Conservation (phyloP, 2,113 vertebrate genomes). For the Terrapene triunguis region DNA sequence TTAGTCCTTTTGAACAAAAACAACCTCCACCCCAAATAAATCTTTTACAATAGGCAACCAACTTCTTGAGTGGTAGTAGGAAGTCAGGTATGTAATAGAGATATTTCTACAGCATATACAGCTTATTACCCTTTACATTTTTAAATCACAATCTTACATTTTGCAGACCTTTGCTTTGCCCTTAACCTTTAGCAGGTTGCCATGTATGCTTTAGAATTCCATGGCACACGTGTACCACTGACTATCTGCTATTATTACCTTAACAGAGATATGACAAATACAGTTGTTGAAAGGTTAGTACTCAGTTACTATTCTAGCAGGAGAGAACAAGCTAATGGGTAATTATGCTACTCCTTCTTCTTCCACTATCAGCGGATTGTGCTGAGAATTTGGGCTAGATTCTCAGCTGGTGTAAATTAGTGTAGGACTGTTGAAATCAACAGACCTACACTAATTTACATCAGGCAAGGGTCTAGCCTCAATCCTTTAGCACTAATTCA, state of each 20-base stretch:
- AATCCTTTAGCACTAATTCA: background rate
- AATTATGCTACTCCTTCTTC: constrained; percentile 8
- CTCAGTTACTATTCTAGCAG: background rate
- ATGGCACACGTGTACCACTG: background rate
- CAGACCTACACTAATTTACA: background rate
- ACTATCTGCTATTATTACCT: constrained; percentile 35
- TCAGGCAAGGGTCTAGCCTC: constrained; percentile 18
- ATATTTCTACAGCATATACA: background rate
- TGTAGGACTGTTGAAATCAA: background rate
- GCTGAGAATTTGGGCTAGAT: background rate
- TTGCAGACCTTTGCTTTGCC: constrained; percentile 32
- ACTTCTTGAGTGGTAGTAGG: background rate
- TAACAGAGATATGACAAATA: background rate
- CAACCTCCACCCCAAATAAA: background rate
- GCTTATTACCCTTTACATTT: background rate
- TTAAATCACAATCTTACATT: background rate
- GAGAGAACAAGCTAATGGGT: constrained; percentile 34
- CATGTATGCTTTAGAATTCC: constrained; percentile 32
- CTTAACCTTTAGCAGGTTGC: constrained; percentile 6
- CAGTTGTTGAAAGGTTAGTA: constrained; percentile 56
- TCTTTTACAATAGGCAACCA: background rate
- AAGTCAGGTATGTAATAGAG: background rate
- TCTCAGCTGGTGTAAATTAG: background rate
- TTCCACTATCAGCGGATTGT: background rate
- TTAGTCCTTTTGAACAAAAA: background rate